Evolutionary conservation across 2,113 vertebrate genomes (phyloP).

Genomic region (Peromyscus californicus): DNA sequence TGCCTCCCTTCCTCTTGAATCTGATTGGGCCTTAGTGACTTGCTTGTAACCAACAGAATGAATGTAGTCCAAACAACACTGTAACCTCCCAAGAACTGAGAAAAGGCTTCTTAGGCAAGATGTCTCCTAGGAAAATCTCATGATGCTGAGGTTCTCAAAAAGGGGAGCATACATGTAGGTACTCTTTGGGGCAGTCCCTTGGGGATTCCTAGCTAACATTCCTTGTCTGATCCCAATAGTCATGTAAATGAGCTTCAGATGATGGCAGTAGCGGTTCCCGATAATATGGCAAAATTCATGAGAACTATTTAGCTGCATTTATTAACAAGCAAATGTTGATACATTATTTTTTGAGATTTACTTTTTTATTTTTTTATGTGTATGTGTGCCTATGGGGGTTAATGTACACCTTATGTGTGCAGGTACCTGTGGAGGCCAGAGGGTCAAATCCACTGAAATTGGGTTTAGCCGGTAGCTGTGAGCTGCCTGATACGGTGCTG

Average conservation of each 20-base stretch:
- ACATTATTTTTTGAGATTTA: not conserved
- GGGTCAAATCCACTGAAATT: not conserved
- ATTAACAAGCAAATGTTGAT: not conserved
- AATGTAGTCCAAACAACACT: not conserved
- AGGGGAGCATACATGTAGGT: not conserved
- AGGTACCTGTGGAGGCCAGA: not conserved
- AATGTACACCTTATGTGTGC: not conserved
- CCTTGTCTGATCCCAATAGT: not conserved
- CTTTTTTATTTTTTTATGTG: not conserved
- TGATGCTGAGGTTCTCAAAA: not conserved
- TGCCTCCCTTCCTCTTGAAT: not conserved
- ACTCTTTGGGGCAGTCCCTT: not conserved
- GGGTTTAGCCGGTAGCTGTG: not conserved
- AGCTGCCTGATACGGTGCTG: not conserved
- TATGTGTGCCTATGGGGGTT: not conserved
- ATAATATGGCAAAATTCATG: not conserved
- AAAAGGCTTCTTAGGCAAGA: not conserved
- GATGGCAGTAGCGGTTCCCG: not conserved
- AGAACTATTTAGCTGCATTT: not conserved
- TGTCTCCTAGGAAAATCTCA: not conserved
- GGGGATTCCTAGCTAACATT: not conserved
- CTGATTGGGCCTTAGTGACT: not conserved
- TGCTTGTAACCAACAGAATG: not conserved
- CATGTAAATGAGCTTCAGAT: not conserved
- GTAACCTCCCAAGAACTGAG: not conserved